These are phyloP conservation scores for Caenorhabditis sp. DNA, from an alignment of 2,888 invertebrate species.

Conservation along the genomic window DNA sequence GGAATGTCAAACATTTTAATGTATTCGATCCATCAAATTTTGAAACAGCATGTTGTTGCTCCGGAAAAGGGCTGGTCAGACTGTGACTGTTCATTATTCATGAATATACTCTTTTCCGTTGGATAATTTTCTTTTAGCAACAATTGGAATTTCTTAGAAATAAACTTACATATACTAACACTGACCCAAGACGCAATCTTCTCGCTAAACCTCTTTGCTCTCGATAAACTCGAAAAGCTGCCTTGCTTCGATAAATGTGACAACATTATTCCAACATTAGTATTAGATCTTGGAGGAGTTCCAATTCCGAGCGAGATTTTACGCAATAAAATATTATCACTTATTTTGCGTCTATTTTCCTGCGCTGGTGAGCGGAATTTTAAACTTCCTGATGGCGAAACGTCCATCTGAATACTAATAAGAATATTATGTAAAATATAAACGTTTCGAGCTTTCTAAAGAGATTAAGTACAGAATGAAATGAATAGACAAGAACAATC, in stretches of 20 bases:
- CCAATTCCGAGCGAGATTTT: constrained; percentile 23
- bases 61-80: no score
- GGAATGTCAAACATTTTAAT: no score
- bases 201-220: constrained; percentile 39
- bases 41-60: no score
- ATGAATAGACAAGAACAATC: background rate
- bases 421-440: background rate
- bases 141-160: no score
- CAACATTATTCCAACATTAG: background rate
- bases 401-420: background rate
- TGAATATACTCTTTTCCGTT: no score
- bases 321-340: constrained; percentile 22
- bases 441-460: background rate
- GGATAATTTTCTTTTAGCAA: no score
- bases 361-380: background rate
- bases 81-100: no score
- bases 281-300: constrained; percentile 15
- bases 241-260: background rate
- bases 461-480: background rate
- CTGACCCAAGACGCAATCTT: constrained; percentile 36
- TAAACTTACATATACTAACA: constrained; percentile 39
- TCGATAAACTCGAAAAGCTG: constrained; percentile 23
- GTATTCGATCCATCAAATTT: no score
- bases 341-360: constrained; percentile 18
- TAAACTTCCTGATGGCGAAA: constrained; percentile 1